phyloP scores from a whole-genome alignment of 1,140 invertebrate species.

The Aphaenogaster rudis region DNA sequence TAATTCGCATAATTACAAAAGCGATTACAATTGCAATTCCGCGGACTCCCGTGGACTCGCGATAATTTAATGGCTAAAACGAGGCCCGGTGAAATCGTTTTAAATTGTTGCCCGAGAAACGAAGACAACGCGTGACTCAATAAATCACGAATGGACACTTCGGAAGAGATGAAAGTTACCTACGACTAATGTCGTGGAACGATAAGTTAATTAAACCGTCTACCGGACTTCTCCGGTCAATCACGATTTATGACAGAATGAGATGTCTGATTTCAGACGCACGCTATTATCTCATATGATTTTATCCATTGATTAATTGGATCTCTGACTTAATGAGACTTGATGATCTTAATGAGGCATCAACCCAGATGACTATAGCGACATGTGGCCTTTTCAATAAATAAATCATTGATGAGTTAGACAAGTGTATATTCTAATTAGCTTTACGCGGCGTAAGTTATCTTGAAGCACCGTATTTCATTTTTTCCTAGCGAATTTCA shows the following conservation, averaged over 20 bases:
- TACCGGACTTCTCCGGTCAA: not conserved
- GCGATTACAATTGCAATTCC: conserved; percentile 6
- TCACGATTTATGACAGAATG: conserved; percentile 15
- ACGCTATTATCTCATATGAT: conserved; percentile 10
- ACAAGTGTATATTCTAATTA: not conserved
- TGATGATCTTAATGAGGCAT: conserved; percentile 32
- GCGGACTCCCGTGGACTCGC: not conserved
- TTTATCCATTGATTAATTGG: conserved; percentile 19
- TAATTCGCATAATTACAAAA: conserved; percentile 34
- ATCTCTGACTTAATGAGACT: conserved; percentile 10
- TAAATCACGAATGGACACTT: not conserved
- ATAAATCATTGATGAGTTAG: conserved; percentile 2
- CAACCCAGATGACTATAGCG: not conserved
- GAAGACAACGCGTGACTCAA: conserved; percentile 3
- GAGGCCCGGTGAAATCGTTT: not conserved
- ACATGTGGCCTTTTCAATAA: not conserved
- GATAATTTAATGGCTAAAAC: conserved; percentile 9
- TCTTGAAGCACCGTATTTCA: not conserved
- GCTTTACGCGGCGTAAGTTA: not conserved
- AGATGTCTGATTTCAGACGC: not conserved
- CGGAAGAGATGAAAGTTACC: not conserved
- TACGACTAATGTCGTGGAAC: not conserved
- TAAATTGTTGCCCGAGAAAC: not conserved
- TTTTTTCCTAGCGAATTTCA: not conserved
- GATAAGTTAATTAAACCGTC: conserved; percentile 35